These are phyloP conservation scores for Gambusia affinis DNA, from an alignment of 2,113 vertebrate species.

Conservation along the genomic window DNA sequence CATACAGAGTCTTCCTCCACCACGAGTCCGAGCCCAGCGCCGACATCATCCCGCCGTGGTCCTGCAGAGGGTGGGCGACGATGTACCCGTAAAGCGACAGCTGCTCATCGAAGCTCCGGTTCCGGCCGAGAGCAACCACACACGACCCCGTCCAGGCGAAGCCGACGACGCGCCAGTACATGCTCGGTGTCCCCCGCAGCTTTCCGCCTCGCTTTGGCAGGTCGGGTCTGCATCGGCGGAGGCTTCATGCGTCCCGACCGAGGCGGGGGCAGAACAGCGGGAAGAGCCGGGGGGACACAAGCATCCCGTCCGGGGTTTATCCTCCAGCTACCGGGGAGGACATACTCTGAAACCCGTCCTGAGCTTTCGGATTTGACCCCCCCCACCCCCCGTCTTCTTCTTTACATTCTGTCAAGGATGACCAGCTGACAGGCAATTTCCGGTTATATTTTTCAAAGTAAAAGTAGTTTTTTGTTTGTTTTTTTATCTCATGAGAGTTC, in stretches of 20 bases:
- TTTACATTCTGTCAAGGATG: background rate
- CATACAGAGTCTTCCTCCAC: constrained; percentile 97
- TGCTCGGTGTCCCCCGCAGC: constrained; percentile 80
- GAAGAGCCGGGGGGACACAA: constrained; percentile 36
- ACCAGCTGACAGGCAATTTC: background rate
- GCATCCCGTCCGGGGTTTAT: constrained; percentile 64
- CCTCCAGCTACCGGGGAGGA: constrained; percentile 67
- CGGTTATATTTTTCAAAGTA: constrained; percentile 33
- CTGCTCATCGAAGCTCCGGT: constrained; percentile 90
- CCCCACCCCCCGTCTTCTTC: background rate
- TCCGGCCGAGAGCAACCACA: constrained; percentile 91
- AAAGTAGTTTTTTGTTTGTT: constrained; percentile 3
- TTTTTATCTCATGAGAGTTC: background rate
- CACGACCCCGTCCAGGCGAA: constrained; percentile 90
- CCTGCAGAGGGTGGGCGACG: constrained; percentile 92
- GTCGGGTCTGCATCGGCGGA: constrained; percentile 69
- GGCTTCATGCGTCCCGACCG: constrained; percentile 72
- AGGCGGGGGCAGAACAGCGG: constrained; percentile 30
- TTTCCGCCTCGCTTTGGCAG: constrained; percentile 77
- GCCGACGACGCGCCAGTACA: constrained; percentile 95
- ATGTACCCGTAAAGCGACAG: constrained; percentile 92
- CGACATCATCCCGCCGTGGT: constrained; percentile 91
- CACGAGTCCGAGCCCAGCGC: constrained; percentile 93
- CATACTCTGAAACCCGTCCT: constrained; percentile 73
- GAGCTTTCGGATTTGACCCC: constrained; percentile 33